These are phyloP conservation scores for Bembecia ichneumoniformis DNA, from an alignment of 2,888 invertebrate genomes.

Conservation along the genomic window DNA sequence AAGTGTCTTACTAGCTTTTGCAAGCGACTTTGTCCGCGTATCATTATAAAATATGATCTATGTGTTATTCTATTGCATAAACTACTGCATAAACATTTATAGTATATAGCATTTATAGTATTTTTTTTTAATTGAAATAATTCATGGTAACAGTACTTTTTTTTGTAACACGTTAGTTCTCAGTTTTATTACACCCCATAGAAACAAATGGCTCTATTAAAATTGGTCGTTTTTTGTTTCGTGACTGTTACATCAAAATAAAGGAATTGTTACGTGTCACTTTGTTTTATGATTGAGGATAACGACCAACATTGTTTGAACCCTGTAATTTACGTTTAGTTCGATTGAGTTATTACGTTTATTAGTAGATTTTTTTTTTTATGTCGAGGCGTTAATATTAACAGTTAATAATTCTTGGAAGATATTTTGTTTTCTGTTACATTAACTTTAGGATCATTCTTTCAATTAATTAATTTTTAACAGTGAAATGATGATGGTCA, in stretches of 20 bases:
- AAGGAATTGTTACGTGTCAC: conserved; percentile 29
- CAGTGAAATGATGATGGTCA: too few species aligned
- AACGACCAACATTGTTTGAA: conserved; percentile 17
- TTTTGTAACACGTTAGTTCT: too few species aligned
- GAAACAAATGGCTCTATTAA: conserved; percentile 7
- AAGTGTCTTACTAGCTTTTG: too few species aligned
- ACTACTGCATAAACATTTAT: too few species aligned
- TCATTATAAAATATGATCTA: too few species aligned
- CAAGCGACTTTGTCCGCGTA: too few species aligned
- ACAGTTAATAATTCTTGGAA: conserved; percentile 7
- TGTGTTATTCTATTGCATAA: too few species aligned
- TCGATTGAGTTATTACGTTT: conserved; percentile 20
- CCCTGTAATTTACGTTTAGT: conserved; percentile 20
- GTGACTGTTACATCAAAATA: conserved; percentile 22
- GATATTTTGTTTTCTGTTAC: conserved; percentile 8
- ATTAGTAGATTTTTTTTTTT: not conserved
- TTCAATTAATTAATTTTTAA: not conserved
- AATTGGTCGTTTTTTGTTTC: conserved; percentile 13
- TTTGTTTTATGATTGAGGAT: conserved; percentile 24
- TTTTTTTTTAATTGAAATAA: too few species aligned
- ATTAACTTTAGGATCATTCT: not conserved
- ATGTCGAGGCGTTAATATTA: not conserved
- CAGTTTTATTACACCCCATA: too few species aligned
- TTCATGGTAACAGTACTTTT: too few species aligned
- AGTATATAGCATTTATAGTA: too few species aligned